These are phyloP conservation scores for Phymatocera aterrima DNA, from an alignment of 2,888 invertebrate genomes.

Conservation along the genomic window DNA sequence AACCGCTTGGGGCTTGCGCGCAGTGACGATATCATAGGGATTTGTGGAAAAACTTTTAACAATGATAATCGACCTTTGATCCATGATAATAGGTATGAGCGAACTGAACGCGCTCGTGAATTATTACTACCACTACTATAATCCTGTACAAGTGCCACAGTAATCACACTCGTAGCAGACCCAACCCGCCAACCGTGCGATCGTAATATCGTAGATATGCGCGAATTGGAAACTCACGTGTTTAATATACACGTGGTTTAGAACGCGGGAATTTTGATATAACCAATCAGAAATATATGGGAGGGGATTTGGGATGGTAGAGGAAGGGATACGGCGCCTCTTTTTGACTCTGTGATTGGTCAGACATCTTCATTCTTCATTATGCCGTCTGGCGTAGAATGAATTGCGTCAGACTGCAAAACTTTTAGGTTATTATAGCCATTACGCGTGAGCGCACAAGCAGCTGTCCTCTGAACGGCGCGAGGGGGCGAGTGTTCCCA, in stretches of 20 bases:
- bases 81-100: conserved; percentile 19
- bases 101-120: no score
- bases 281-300: neutral
- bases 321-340: neutral
- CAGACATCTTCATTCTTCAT: neutral
- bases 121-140: no score
- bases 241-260: conserved; percentile 27
- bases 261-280: neutral
- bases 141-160: no score
- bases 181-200: neutral
- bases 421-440: conserved; percentile 24
- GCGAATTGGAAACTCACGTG: conserved; percentile 43
- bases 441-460: neutral
- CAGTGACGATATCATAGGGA: conserved; percentile 1
- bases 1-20: neutral
- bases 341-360: neutral
- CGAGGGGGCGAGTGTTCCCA: neutral
- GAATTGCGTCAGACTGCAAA: conserved; percentile 2
- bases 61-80: conserved; percentile 28
- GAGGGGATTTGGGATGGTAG: neutral
- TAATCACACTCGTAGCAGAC: conserved; percentile 23
- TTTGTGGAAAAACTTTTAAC: neutral
- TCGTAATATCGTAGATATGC: no score
- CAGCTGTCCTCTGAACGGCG: no score
- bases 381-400: neutral